Conservation (phyloP, 1,140 invertebrate genomes). For the Drosophila lacteicornis region DNA sequence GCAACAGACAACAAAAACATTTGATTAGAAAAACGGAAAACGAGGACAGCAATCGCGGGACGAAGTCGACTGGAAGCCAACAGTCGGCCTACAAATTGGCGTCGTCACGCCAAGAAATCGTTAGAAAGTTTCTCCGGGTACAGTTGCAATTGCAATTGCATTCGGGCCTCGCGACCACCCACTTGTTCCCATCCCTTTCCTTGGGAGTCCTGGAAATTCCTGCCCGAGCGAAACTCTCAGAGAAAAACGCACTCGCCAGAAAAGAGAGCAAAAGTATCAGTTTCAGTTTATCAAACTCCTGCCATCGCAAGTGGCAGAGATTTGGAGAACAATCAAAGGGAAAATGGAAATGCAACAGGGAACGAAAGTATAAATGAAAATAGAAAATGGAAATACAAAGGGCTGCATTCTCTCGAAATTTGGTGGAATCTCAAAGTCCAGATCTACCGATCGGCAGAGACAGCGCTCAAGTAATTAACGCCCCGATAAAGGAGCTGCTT, state of each 20-base stretch:
- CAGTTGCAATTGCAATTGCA: conserved; percentile 32
- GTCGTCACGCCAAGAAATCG: conserved; percentile 74
- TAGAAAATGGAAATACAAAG: conserved; percentile 58
- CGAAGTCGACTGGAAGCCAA: conserved; percentile 20
- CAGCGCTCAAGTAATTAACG: conserved; percentile 73
- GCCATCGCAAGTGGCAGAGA: conserved; percentile 64
- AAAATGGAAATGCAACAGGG: conserved; percentile 41
- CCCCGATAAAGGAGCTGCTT: conserved; percentile 56
- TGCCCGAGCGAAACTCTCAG: conserved; percentile 11
- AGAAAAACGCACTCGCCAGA: conserved; percentile 27
- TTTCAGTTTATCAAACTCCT: conserved; percentile 72
- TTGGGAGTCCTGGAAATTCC: conserved; percentile 12
- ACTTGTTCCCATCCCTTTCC: conserved; percentile 32
- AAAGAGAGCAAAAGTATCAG: conserved; percentile 66
- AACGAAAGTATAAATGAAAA: conserved; percentile 17
- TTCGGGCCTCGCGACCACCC: conserved; percentile 9
- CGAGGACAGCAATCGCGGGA: conserved; percentile 40
- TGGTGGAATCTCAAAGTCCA: conserved; percentile 62
- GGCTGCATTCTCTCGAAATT: conserved; percentile 45
- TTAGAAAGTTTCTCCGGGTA: conserved; percentile 67
- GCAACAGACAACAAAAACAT: conserved; percentile 53
- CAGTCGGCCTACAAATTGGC: conserved; percentile 68
- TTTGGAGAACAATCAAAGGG: conserved; percentile 58
- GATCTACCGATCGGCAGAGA: conserved; percentile 55
- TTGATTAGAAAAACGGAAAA: conserved; percentile 74